Conservation (phyloP, 1,140 invertebrate species). For the Pachyrhynchus sulphureomaculatus region DNA sequence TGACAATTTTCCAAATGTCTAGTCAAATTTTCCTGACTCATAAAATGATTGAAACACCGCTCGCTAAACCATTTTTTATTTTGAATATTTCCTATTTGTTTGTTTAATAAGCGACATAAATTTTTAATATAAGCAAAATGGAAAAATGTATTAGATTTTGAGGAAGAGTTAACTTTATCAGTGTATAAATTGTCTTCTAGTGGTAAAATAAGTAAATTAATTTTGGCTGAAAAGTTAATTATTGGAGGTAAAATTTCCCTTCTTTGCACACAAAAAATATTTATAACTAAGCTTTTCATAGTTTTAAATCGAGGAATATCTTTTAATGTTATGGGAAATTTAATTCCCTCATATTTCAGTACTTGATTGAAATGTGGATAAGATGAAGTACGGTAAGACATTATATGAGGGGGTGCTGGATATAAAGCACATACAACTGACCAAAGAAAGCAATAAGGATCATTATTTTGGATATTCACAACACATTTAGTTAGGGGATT, state of each 20-base stretch:
- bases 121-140: constrained; percentile 23
- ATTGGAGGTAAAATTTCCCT: constrained; percentile 14
- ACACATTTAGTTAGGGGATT: constrained; percentile 8
- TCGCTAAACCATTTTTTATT: constrained; percentile 28
- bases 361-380: constrained; percentile 21
- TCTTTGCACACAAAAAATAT: too few relatives aligned
- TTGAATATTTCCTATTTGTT: constrained; percentile 23
- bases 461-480: constrained; percentile 27
- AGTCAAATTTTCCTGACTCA: neutral
- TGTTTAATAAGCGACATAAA: constrained; percentile 15
- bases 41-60: constrained; percentile 30
- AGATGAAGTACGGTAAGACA: neutral
- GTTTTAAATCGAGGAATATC: too few relatives aligned
- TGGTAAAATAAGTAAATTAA: constrained; percentile 5
- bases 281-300: too few relatives aligned
- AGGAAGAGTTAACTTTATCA: neutral
- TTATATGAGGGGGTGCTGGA: neutral
- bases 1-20: constrained; percentile 21
- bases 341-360: constrained; percentile 18
- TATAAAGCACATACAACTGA: constrained; percentile 14
- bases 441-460: constrained; percentile 27
- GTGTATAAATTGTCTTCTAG: neutral
- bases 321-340: constrained; percentile 22
- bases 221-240: constrained; percentile 1
- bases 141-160: neutral